phyloP scores from a whole-genome alignment of 2,888 invertebrate species.

The Tenthredo mesomela region DNA sequence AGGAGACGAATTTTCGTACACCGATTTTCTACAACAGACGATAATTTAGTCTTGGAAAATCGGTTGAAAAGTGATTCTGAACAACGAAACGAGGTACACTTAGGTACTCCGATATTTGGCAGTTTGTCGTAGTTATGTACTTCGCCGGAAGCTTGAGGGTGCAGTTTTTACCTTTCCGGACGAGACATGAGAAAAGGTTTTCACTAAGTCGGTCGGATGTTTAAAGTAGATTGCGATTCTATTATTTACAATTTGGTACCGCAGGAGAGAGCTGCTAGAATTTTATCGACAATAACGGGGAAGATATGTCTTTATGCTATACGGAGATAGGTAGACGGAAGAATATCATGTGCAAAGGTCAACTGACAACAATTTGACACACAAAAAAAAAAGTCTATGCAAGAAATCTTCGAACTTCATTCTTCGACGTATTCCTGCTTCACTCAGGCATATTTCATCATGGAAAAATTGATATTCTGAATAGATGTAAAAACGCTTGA shows the following conservation, averaged over 20 bases:
- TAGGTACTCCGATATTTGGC: neutral
- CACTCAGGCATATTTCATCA: neutral
- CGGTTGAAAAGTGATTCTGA: neutral
- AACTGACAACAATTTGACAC: neutral
- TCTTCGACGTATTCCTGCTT: neutral
- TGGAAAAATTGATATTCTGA: neutral
- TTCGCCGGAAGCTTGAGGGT: neutral
- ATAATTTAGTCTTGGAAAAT: neutral
- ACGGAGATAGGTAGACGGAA: neutral
- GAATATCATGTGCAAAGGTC: neutral
- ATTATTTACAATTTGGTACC: neutral
- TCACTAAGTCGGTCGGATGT: neutral
- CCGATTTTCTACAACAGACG: neutral
- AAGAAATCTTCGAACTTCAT: neutral
- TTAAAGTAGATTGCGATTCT: conserved; percentile 2
- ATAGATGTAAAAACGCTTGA: neutral
- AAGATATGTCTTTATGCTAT: neutral
- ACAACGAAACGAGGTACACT: neutral
- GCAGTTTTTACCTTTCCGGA: neutral
- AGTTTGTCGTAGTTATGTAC: neutral
- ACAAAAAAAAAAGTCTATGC: neutral
- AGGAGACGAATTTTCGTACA: neutral
- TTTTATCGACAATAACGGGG: neutral
- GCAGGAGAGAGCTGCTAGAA: neutral
- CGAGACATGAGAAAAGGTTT: neutral